phyloP scores from a whole-genome alignment of 2,888 invertebrate species.

The Drosophila testacea region DNA sequence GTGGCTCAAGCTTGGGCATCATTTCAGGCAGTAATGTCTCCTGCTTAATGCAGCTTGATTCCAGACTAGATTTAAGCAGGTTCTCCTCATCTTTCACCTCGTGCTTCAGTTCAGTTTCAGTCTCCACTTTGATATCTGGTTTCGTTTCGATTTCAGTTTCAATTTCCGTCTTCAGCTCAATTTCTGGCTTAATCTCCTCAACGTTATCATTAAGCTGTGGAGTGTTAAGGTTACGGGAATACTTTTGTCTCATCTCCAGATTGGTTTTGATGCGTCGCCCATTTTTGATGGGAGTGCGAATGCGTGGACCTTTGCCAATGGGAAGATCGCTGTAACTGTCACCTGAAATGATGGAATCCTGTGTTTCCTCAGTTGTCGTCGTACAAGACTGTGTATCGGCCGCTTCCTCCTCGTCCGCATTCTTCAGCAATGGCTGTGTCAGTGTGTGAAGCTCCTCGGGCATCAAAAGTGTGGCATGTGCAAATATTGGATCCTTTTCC shows the following conservation, averaged over 20 bases:
- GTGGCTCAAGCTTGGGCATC: constrained; percentile 51
- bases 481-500: constrained; percentile 93
- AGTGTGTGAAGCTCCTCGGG: constrained; percentile 91
- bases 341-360: constrained; percentile 79
- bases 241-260: constrained; percentile 73
- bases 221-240: constrained; percentile 1
- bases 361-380: constrained; percentile 81
- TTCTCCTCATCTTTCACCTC: constrained; percentile 28
- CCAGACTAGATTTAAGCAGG: constrained; percentile 16
- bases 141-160: constrained; percentile 44
- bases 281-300: constrained; percentile 80
- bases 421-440: constrained; percentile 89
- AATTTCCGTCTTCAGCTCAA: constrained; percentile 5
- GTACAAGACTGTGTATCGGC: constrained; percentile 66
- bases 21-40: constrained; percentile 39
- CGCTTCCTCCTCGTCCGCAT: constrained; percentile 75
- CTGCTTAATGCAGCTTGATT: constrained; percentile 39
- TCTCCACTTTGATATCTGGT: constrained; percentile 48
- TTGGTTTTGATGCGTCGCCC: constrained; percentile 78
- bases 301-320: constrained; percentile 81
- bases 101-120: constrained; percentile 46
- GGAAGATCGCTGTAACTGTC: constrained; percentile 73
- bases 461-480: constrained; percentile 91
- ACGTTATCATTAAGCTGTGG: constrained; percentile 11
- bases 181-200: constrained; percentile 27